phyloP scores from a whole-genome alignment of 1,140 invertebrate genomes.

The Hermatobates lingyangjiaoensis region DNA sequence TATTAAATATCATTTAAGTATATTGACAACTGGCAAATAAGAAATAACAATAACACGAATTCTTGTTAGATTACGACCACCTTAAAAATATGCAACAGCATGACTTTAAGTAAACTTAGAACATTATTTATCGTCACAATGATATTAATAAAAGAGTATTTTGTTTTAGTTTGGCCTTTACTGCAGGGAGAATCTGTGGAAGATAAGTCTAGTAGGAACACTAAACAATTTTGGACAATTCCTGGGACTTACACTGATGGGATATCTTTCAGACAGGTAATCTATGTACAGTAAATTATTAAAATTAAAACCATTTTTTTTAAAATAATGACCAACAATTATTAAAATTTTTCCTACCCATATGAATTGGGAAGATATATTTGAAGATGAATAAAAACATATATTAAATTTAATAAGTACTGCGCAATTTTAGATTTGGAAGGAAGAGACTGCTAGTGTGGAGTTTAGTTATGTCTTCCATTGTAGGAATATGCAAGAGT shows the following conservation, averaged over 20 bases:
- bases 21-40: too few species aligned
- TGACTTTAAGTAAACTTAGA: too few species aligned
- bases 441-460: slow-evolving; percentile 35
- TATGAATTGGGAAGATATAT: not conserved
- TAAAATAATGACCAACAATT: not conserved
- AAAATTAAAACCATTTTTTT: not conserved
- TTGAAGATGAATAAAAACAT: not conserved
- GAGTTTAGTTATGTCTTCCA: slow-evolving; percentile 31
- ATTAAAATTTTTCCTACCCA: not conserved
- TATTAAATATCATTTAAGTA: too few species aligned
- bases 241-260: slow-evolving; percentile 32
- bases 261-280: slow-evolving; percentile 36
- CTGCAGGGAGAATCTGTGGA: slow-evolving; percentile 38
- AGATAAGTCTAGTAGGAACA: slow-evolving; percentile 38
- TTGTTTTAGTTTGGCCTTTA: slow-evolving; percentile 31
- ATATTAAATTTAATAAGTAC: not conserved
- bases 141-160: too few species aligned
- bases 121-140: too few species aligned
- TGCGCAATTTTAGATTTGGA: slow-evolving; percentile 32
- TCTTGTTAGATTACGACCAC: too few species aligned
- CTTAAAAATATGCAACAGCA: too few species aligned
- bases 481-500: slow-evolving; percentile 32
- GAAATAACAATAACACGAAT: too few species aligned
- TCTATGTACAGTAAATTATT: not conserved
- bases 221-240: slow-evolving; percentile 38